Evolutionary conservation across 2,113 vertebrate species (phyloP).

Genomic region (Dasyprocta punctata): DNA sequence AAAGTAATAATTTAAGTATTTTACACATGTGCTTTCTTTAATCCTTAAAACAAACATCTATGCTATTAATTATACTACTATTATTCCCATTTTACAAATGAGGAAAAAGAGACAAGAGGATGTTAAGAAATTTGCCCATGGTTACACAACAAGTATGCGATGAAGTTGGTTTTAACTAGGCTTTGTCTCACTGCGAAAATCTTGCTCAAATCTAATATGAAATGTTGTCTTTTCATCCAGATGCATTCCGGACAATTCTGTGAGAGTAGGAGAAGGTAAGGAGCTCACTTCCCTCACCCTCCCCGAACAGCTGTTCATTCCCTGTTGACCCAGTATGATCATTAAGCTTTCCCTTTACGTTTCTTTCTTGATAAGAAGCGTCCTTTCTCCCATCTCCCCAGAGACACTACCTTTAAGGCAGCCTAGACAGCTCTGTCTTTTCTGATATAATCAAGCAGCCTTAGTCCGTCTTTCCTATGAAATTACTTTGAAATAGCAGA

Average conservation of each 20-base stretch:
- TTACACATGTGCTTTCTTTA: not conserved
- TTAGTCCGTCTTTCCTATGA: not conserved
- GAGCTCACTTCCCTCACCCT: not conserved
- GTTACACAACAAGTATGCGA: not conserved
- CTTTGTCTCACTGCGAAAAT: not conserved
- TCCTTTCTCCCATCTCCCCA: not conserved
- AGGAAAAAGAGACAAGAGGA: not conserved
- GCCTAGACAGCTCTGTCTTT: not conserved
- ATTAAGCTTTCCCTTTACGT: not conserved
- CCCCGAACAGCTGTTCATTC: not conserved
- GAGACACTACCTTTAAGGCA: not conserved
- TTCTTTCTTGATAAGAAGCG: not conserved
- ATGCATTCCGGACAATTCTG: not conserved
- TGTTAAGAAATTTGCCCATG: not conserved
- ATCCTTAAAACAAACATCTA: not conserved
- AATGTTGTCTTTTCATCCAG: not conserved
- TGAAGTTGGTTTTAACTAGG: not conserved
- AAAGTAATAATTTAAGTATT: not conserved
- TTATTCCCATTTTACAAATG: constrained; percentile 6
- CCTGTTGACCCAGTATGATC: not conserved
- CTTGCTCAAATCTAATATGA: not conserved
- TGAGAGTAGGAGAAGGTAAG: not conserved
- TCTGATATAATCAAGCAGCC: not conserved
- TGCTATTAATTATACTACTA: not conserved
- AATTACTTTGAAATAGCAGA: not conserved